Percentiles rank a stretch among this genome's conserved stretches.
Conservation (phyloP, 2,888 invertebrate genomes). For the Drosophila prolongata region DNA sequence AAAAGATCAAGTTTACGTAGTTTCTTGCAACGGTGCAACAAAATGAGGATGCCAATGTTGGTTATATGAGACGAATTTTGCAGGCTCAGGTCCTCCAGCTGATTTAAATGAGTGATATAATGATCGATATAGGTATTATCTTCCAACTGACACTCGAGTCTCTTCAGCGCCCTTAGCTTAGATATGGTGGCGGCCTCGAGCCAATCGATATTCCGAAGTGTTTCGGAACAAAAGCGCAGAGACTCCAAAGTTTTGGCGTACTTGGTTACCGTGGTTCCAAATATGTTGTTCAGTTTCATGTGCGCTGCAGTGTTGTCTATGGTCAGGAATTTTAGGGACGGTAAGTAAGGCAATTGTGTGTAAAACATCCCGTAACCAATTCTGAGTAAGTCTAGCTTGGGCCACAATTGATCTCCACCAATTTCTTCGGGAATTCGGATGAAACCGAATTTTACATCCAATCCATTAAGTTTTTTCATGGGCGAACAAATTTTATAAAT, state of each 20-base stretch:
- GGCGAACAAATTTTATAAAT: background rate
- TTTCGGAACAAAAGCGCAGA: background rate
- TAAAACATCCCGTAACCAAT: background rate
- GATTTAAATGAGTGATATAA: background rate
- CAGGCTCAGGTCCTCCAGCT: background rate
- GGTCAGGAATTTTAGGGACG: background rate
- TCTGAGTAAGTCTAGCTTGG: slow-evolving; percentile 1
- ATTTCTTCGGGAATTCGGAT: background rate
- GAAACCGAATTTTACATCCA: background rate
- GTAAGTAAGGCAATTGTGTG: slow-evolving; percentile 5
- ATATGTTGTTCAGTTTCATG: background rate
- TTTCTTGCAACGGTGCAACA: background rate
- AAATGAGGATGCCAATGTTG: background rate
- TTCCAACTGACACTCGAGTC: background rate
- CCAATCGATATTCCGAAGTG: background rate
- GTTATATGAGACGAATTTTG: background rate
- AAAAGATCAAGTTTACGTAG: background rate
- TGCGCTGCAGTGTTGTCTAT: background rate
- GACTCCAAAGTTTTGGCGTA: slow-evolving; percentile 3
- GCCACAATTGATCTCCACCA: background rate
- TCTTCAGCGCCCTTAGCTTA: slow-evolving; percentile 7
- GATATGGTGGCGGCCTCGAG: background rate
- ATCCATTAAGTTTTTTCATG: background rate
- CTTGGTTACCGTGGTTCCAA: background rate
- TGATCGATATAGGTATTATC: background rate